Evolutionary conservation across 2,797 vertebrate genomes (phyloP), one percentile per base, ranked within the genome.

Genomic region (Gymnopithys bicolor): DNA sequence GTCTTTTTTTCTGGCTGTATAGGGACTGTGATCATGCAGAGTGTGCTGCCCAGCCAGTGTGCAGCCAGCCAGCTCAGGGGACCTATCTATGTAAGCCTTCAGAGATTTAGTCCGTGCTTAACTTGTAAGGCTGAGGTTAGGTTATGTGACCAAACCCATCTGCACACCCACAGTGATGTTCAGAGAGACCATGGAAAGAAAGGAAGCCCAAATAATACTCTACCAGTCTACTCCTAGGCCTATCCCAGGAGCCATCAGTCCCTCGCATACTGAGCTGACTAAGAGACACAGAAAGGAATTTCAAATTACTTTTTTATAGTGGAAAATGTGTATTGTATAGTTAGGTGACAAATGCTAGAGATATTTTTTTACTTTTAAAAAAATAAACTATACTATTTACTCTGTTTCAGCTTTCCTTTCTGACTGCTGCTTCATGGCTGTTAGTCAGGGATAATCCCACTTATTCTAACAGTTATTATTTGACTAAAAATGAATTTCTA

Each of bases 21-120:
- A 51, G 3, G 11, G 2, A 19, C 5, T 5, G 1, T 1, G 16
- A 4, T 21, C 5, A 10, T 2, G 3, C 51, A 22, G 25, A 8
- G 4, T 58, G 24, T 15, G 10, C 25, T 86, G 53, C 35, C 58
- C 58, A 62, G 19, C 5, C 13, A n/a, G 1, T 16, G 9, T 25
- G 27, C 24, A 66, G 24, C 11, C 2, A 2, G 60, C 15, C 19
- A 49, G 32, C 37, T 28, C 43, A 30, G 6, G 11, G 17, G 39
- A 37, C 13, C 8, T 37, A 33, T 14, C 24, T 62, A 45, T 9
- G 49, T 3, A 10, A 53, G 10, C 28, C 22, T 63, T 66, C 58
- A 71, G 37, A 90, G 32, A 48, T 14, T 76, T 48, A 58, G 6
- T 12, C 10, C 35, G 4, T 25, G 9, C 18, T 67, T 71, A 35